Base-by-base conservation (phyloP, 1,140 invertebrate species). In the Oreohelix idahoensis region DNA sequence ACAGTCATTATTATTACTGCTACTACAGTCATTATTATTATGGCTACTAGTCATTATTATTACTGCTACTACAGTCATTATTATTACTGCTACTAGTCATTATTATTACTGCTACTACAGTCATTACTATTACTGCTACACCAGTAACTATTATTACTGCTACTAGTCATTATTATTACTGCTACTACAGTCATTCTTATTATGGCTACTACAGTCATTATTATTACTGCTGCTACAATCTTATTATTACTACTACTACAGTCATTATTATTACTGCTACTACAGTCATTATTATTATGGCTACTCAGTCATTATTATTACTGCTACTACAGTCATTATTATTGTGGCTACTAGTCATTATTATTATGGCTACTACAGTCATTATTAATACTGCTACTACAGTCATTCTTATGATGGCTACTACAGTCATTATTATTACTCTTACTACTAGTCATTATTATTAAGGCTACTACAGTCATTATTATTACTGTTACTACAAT, bases 31-130 rank as follows among this genome's bases (percentile, higher is more conserved):
- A 66, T 17, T 66, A 32, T n/a, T 66, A 66, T n/a, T 66, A 66
- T n/a, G 23, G 32, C 63, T 66, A 66, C 45, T 49, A 49, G 10
- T 49, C n/a, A n/a, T 26, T 15, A 66, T 17, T 32, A 66, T 23
- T 32, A 66, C 63, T 32, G 32, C 63, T 32, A 66, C 63, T 66
- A 66, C 29, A 15, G 32, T n/a, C 32, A 66, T n/a, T 66, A 66
- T 17, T 66, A 66, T n/a, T 32, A 66, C 63, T 66, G 32, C 63
- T n/a, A 66, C n/a, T 66, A n/a, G n/a, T n/a, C n/a, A n/a, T n/a
- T n/a, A n/a, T n/a, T n/a, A 66, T 23, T 32, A 66, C 63, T 66
- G 20, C 63, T 66, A 66, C 29, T 66, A 66, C 29, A 32, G 32
- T n/a, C 32, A 66, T 23, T 8, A 66, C 29, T 66, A 66, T n/a